Evolutionary conservation across 92 coral and sea anemone genomes (phyloP).

Genomic region (Hydrozoanthus gracilis): DNA sequence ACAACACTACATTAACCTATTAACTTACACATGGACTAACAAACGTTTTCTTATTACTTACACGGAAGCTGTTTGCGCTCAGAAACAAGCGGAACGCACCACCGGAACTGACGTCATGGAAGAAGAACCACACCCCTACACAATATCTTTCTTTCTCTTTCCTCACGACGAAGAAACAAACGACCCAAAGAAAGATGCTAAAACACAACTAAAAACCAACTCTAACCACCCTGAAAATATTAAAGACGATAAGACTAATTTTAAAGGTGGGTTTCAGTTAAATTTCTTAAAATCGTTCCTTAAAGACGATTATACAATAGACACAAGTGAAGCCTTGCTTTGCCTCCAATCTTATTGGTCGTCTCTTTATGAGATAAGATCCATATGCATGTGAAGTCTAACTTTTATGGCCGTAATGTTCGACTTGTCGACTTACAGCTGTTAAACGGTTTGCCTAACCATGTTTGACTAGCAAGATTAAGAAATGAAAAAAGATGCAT

Average conservation of each 20-base stretch:
- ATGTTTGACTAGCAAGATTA: no score
- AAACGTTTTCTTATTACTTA: slow-evolving; percentile 36
- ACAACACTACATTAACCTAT: no score
- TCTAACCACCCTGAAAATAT: slow-evolving; percentile 33
- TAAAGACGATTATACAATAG: no score
- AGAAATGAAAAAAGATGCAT: no score
- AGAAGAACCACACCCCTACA: slow-evolving; percentile 98
- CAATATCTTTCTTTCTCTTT: slow-evolving; percentile 96
- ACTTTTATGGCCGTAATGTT: no score
- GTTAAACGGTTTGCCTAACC: no score
- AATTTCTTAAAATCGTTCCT: no score
- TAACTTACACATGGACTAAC: slow-evolving; percentile 3
- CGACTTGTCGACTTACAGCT: no score
- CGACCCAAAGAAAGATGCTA: slow-evolving; percentile 62
- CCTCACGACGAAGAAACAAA: slow-evolving; percentile 84
- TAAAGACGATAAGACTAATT: slow-evolving; percentile 21
- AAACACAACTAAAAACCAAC: slow-evolving; percentile 52
- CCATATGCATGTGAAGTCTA: no score
- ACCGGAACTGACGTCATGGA: slow-evolving; percentile 75
- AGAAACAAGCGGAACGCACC: slow-evolving; percentile 62
- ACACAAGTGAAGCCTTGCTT: no score
- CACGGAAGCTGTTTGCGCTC: slow-evolving; percentile 38
- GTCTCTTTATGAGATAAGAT: no score
- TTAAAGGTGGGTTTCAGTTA: slow-evolving; percentile 27
- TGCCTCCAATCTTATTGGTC: no score